Percentiles rank a stretch among this genome's conserved stretches.
phyloP scores from a whole-genome alignment of 2,113 vertebrate species.

The Apodemus sylvaticus region DNA sequence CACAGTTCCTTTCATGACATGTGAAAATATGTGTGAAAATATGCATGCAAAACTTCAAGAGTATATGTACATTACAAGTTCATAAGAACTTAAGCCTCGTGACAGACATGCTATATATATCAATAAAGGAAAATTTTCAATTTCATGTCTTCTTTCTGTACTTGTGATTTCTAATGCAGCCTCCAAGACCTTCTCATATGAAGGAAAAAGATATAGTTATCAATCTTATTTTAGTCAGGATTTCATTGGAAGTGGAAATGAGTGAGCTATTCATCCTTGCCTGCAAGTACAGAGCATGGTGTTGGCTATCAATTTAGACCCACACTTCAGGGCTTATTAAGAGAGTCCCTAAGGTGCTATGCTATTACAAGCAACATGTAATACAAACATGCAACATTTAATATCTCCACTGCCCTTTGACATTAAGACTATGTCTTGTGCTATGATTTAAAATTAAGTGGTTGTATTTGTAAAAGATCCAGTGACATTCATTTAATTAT shows the following conservation, averaged over 20 bases:
- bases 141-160: background rate
- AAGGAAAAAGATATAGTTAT: background rate
- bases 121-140: background rate
- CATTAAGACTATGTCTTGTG: background rate
- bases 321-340: background rate
- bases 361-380: background rate
- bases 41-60: background rate
- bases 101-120: background rate
- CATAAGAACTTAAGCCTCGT: background rate
- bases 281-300: background rate
- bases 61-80: background rate
- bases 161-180: background rate
- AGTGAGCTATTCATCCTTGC: background rate
- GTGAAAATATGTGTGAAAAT: background rate
- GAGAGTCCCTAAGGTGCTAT: background rate
- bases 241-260: background rate
- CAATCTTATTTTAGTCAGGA: background rate
- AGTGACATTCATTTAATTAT: background rate
- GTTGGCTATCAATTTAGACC: background rate
- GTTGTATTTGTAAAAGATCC: background rate
- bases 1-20: background rate
- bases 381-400: background rate
- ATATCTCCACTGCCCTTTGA: background rate
- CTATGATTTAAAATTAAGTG: background rate
- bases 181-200: background rate